Base-by-base conservation (phyloP, 2,888 invertebrate genomes). In the Baccha elongata region DNA sequence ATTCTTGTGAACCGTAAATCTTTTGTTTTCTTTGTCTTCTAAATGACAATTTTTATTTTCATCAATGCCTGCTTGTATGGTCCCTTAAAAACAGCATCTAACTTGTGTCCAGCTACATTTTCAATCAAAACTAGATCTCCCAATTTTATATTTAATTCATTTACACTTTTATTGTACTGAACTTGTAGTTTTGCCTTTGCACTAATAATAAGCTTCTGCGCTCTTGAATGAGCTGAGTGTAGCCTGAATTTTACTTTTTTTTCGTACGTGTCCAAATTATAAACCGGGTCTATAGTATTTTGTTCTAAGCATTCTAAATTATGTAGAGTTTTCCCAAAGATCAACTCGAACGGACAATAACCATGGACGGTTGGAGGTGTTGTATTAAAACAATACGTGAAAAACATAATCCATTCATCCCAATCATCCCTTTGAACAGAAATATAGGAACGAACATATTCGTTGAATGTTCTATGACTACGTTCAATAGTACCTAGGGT, bases 101-200 rank as follows among this genome's bases (percentile, higher is more conserved):
- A 52, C 11, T 73, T 65, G 21, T 55, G 64, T 1, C 73, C 65
- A 26, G 35, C 48, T n/a, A 65, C 23, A 65, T 73, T 73, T 55
- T 35, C 32, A 15, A 73, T 10, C 15, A 73, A 35, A 26, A 73
- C 72, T 21, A 40, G 29, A 44, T 67, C 44, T 35, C 42, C 37
- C 11, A 26, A n/a, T 21, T 21, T 15, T 48, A 62, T 11, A 11
- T 8, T 11, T 35, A 35, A 11, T 11, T 35, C 32, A 17, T 62
- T 44, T 40, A 35, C 8, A 3, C 35, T 35, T 35, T 35, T 35
- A 35, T 11, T 11, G 35, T 23, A 23, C 35, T 11, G 35, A 11
- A 35, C 11, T 35, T 35, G 11, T 35, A 6, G 11, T 7, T 11
- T 35, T 35, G 8, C 35, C 23, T 23, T 23, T 23, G 23, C 3